Base-by-base conservation (phyloP, 2,888 invertebrate species). In the Drosophila mimetica region DNA sequence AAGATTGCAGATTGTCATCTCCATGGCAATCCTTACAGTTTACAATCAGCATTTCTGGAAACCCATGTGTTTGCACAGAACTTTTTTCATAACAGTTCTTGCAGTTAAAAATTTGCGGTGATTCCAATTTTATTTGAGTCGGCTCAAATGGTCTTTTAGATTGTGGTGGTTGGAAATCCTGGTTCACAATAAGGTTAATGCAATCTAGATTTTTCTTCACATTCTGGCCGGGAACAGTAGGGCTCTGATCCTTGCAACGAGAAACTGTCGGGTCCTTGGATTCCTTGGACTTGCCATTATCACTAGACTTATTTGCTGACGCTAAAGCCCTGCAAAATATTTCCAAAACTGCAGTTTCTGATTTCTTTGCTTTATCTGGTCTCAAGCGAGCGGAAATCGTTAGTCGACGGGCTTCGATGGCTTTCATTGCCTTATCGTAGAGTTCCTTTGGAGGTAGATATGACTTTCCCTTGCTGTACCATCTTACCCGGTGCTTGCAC, bases 271-370 rank as follows among this genome's bases (percentile, higher is more conserved):
- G 0, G 1, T 22, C 22, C 1, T 22, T 7, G 8, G 14, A n/a
- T 2, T 6, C 6, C 4, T 20, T 58, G 2, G 6, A 14, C 2
- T 16, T 25, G 8, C 2, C n/a, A 16, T 2, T n/a, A 13, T 51
- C 22, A 22, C 9, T 39, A 1, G 18, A 16, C 0, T 39, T 16
- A 6, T 4, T 32, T 8, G 22, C 14, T 4, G 44, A 32, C 6
- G 34, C 28, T 6, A 34, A 13, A 0, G 34, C 37, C 2, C 63
- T 34, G 16, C 30, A 44, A 8, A 60, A 1, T 2, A 37, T 14
- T 4, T 60, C 60, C 44, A 61, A 11, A 16, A 20, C 14, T 0
- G 60, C 30, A 4, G 36, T 46, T n/a, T 60, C 61, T 0, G 42
- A 11, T 20, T 20, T 7, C 9, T 16, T 30, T 16, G 0, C 37